Conservation (phyloP, 2,888 invertebrate genomes). For the Aradus depressus region DNA sequence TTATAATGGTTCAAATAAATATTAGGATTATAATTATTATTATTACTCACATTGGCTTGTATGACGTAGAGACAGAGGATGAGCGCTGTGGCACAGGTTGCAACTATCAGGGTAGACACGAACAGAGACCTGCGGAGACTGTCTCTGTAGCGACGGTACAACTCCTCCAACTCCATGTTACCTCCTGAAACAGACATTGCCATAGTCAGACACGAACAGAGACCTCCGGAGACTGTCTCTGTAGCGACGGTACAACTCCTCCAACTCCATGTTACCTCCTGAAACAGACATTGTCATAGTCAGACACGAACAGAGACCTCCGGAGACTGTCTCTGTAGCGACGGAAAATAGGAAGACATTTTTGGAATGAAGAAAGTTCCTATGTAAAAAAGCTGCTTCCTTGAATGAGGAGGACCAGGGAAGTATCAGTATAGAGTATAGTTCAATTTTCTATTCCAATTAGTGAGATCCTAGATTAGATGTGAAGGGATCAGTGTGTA, state of each 20-base stretch:
- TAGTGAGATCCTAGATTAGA: no score
- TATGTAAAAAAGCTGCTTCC: no score
- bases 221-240: conserved; percentile 62
- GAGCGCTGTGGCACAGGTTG: conserved; percentile 48
- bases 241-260: conserved; percentile 58
- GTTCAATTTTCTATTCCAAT: no score
- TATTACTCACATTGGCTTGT: conserved; percentile 45
- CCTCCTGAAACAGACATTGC: conserved; percentile 5
- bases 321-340: conserved; percentile 61
- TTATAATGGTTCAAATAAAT: no score
- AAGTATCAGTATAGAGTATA: no score
- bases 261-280: conserved; percentile 47
- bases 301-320: conserved; percentile 64
- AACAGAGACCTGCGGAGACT: conserved; percentile 64
- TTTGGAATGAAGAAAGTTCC: no score
- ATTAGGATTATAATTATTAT: no score
- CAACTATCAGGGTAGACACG: conserved; percentile 57
- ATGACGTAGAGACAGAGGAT: conserved; percentile 50
- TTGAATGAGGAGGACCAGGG: no score
- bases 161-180: conserved; percentile 54
- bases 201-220: conserved; percentile 63
- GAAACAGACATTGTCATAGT: no score
- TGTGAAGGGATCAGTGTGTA: no score
- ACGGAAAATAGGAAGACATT: no score
- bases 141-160: conserved; percentile 59